A percentile compares a stretch with the other conserved stretches of the same genome.
These are phyloP conservation scores for Centrocercus urophasianus DNA, from an alignment of 2,113 vertebrate species.

Conservation along the genomic window DNA sequence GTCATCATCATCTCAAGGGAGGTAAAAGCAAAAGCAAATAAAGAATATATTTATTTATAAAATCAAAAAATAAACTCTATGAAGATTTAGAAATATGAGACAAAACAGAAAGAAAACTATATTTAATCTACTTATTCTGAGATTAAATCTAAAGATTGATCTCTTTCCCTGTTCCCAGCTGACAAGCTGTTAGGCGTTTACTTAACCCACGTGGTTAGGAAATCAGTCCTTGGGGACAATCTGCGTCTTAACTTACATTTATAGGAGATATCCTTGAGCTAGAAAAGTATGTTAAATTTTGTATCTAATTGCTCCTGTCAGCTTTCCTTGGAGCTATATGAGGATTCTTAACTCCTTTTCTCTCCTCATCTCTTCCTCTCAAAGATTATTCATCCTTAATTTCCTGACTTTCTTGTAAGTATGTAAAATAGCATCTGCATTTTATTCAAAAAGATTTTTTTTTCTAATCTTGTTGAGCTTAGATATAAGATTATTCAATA, in stretches of 20 bases:
- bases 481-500: neutral
- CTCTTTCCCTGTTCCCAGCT: neutral
- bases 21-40: neutral
- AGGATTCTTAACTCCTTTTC: neutral
- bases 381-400: slow-evolving; percentile 2
- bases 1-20: neutral
- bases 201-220: neutral
- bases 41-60: neutral
- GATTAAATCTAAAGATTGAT: neutral
- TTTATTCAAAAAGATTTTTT: neutral
- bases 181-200: neutral
- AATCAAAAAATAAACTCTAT: neutral
- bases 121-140: neutral
- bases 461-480: neutral
- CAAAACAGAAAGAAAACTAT: neutral
- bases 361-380: neutral
- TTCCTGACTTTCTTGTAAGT: neutral
- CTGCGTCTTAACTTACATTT: neutral
- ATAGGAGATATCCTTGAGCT: neutral
- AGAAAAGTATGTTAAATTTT: neutral
- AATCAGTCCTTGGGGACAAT: neutral
- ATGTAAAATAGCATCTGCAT: neutral
- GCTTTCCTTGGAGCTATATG: neutral
- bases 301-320: neutral
- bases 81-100: neutral